Base-by-base conservation (phyloP, 2,113 vertebrate species). In the Bubalus kerabau region DNA sequence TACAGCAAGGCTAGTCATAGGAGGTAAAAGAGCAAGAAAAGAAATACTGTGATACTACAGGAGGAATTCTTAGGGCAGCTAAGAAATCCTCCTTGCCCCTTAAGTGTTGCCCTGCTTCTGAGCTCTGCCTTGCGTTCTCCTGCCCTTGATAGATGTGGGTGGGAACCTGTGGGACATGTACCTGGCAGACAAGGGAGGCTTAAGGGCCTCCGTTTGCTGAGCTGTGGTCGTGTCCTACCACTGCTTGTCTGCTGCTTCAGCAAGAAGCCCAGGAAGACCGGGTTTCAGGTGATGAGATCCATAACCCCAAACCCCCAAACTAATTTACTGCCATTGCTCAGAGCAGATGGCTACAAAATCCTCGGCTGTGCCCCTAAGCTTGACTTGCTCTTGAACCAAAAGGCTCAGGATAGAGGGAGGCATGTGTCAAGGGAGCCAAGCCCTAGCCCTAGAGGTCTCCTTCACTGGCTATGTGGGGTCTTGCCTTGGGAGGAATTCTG, bases 251-350 rank as follows among this genome's bases (percentile, higher is more conserved):
- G 82, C 91, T 67, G 67, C 19, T 83, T 96, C 48, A 48, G 92
- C 83, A 86, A 74, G 95, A 95, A 84, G 64, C 87, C 52, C 87
- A 62, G 3, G 48, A 59, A 97, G 74, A 71, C 48, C 1, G 5
- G 54, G 52, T 43, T 92, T 93, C 11, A 0, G 88, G 83, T 21
- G 60, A 90, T 50, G 60, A 89, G 50, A 74, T 91, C 64, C 30
- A 88, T 67, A 85, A 89, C 88, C 30, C 43, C 94, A 98, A 93
- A 62, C 40, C 46, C 74, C 93, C 91, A 91, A 64, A 80, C 85
- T 96, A 91, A 98, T 96, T 95, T 92, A 62, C 50, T 59, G 57
- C n/a, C 76, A 56, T 62, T 59, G 62, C 82, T 93, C 62, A 80
- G 52, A 94, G 94, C 92, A 97, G 54, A 84, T 71, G 64, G 92